Percentiles rank a stretch among this genome's conserved stretches.
Conservation (phyloP, 2,113 vertebrate genomes). For the Megalops atlanticus region DNA sequence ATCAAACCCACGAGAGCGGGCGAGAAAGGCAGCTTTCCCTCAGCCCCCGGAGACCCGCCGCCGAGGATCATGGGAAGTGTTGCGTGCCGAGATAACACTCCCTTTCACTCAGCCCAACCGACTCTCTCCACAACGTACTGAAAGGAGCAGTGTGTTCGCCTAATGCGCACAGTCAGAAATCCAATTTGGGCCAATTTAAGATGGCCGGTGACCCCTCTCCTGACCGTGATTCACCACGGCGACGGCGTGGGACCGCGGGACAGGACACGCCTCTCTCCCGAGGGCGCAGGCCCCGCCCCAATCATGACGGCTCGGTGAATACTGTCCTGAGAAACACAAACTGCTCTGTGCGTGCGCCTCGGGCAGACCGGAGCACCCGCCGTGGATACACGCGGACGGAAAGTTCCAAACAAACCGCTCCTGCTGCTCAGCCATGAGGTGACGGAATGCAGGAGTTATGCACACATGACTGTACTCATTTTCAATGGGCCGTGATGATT, state of each 20-base stretch:
- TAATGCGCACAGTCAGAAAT: neutral
- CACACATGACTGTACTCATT: neutral
- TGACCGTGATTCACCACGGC: neutral
- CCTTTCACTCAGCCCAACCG: neutral
- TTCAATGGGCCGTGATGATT: neutral
- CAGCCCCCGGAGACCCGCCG: neutral
- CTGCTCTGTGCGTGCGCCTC: neutral
- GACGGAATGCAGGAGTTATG: neutral
- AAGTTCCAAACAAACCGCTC: neutral
- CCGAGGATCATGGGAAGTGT: neutral
- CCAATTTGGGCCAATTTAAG: constrained; percentile 1
- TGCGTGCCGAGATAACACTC: neutral
- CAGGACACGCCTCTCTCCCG: neutral
- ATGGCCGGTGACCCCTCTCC: neutral
- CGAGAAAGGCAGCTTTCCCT: neutral
- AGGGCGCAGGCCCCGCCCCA: neutral
- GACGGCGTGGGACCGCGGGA: neutral
- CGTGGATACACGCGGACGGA: neutral
- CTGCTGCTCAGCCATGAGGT: neutral
- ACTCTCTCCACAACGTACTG: neutral
- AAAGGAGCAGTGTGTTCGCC: neutral
- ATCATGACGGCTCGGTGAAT: neutral
- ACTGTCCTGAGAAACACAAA: neutral
- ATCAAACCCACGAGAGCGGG: neutral
- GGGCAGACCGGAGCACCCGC: neutral